These are phyloP conservation scores for Uria aalge DNA, from an alignment of 2,113 vertebrate genomes.

Conservation along the genomic window DNA sequence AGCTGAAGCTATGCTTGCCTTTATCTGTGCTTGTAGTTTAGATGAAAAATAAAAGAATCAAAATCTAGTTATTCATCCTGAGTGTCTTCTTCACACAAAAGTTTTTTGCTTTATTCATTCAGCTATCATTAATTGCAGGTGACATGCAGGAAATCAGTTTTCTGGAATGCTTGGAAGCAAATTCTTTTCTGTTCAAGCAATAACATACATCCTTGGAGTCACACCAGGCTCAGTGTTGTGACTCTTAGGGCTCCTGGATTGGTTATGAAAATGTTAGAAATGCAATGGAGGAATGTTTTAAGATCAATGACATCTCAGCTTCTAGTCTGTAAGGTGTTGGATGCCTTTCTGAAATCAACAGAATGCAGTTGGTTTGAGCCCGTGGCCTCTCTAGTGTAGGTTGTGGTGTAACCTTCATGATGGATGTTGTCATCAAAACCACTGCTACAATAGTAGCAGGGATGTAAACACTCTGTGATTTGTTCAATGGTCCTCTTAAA, in stretches of 20 bases:
- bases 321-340: not conserved
- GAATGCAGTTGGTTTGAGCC: not conserved
- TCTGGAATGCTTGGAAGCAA: not conserved
- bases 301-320: not conserved
- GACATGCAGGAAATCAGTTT: not conserved
- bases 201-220: not conserved
- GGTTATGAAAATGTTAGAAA: not conserved
- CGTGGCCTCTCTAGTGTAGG: not conserved
- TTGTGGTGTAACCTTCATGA: not conserved
- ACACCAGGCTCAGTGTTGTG: not conserved
- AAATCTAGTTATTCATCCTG: not conserved
- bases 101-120: not conserved
- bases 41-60: not conserved
- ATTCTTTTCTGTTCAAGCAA: not conserved
- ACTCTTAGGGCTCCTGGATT: not conserved
- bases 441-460: not conserved
- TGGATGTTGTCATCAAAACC: not conserved
- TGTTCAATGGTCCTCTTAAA: not conserved
- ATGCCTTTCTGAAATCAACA: not conserved
- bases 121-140: not conserved
- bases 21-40: not conserved
- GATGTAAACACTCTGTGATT: not conserved
- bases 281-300: not conserved
- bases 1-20: not conserved
- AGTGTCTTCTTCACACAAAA: not conserved